Base-by-base conservation (phyloP, 2,113 vertebrate species). In the Larimichthys crocea region DNA sequence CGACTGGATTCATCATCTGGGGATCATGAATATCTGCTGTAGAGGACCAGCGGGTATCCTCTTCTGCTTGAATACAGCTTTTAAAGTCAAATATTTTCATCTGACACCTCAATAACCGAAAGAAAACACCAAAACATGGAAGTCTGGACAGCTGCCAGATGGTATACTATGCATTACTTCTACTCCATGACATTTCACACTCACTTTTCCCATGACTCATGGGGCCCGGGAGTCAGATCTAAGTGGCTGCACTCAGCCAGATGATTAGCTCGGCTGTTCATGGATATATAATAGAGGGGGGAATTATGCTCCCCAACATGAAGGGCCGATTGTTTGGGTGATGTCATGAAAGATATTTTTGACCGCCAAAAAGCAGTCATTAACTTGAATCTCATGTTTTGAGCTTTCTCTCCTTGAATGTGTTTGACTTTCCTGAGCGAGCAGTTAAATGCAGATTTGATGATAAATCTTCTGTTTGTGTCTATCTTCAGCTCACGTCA, bases 201-300 rank as follows among this genome's bases (percentile, higher is more conserved):
- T 86, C 76, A 52, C 42, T 87, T 76, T 87, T 83, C 87, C 90
- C 88, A 86, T 91, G 91, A 92, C 80, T 93, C 86, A 91, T 50
- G 2, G 74, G 59, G 75, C 74, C 57, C 2, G 1, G 73, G 63
- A 71, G 84, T 72, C 48, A 10, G 44, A 78, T 85, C 29, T 82
- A 88, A 92, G 88, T 83, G 76, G 67, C 80, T 75, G 67, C 87
- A 83, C 83, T 89, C 88, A 84, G 77, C 87, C 86, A 88, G 83
- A 90, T 86, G 85, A 93, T 91, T 80, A 82, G 83, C 81, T 59
- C 57, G 79, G 66, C 86, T 76, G 66, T 85, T 80, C 35, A 14
- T 20, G 79, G 68, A 63, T 68, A 22, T 57, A 35, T 68, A 83
- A 83, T 59, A 69, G 46, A 79, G 42, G 49, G 61, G 8, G 31